Base-by-base conservation (phyloP, 2,888 invertebrate genomes). In the Tupiocoris notatus region DNA sequence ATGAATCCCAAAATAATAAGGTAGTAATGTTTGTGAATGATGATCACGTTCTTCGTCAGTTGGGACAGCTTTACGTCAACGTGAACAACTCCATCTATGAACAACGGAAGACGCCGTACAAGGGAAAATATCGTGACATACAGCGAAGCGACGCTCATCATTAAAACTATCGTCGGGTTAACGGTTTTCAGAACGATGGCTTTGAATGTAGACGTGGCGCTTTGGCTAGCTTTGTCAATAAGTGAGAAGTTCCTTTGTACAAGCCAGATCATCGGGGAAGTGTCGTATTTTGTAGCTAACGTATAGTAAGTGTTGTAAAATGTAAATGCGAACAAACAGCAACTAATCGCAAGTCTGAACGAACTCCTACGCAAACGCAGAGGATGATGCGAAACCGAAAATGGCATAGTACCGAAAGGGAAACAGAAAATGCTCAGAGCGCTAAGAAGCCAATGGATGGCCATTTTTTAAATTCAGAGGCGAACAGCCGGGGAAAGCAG, bases 111-210 rank as follows among this genome's bases (percentile, higher is more conserved):
- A 7, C 20, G 59, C 2, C 12, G n/a, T 20, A 22, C 20, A 9
- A 70, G 58, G 18, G 3, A 59, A 24, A 70, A 70, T 0, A 70
- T n/a, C 1, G 70, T 24, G 3, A 70, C 70, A 17, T 24, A 70
- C 9, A 58, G 24, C 12, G 59, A 59, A 1, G 70, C 22, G 6
- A 70, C 23, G 20, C 59, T 70, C 70, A 70, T 70, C 16, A 58
- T 18, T 23, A 59, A 70, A 17, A 70, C 25, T n/a, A 70, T 54
- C 1, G 54, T 58, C n/a, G 70, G 70, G 59, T 70, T 70, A 12
- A 70, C n/a, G n/a, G 59, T 59, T 18, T 70, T 70, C 17, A 70
- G 20, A 58, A 70, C 20, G n/a, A 39, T n/a, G 25, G 54, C 39
- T 9, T 65, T 39, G 12, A 39, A 39, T 12, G 39, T 39, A 7